A percentile compares a stretch with the other conserved stretches of the same genome.
phyloP scores from a whole-genome alignment of 2,888 invertebrate genomes.

The Brachypterus glaber region DNA sequence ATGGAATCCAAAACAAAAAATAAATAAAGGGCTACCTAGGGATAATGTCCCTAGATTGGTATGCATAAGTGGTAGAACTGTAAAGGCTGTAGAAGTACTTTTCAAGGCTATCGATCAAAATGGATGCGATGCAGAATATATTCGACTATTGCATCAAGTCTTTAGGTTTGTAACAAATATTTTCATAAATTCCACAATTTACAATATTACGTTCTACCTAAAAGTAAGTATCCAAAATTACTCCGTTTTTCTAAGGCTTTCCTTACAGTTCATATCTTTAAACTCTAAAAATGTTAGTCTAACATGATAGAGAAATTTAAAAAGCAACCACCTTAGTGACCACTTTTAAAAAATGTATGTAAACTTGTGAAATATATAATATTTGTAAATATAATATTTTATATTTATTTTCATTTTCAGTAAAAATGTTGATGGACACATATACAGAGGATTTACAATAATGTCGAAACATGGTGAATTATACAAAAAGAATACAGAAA shows the following conservation, averaged over 20 bases:
- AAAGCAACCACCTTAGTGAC: too few relatives aligned
- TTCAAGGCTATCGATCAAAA: constrained; percentile 53
- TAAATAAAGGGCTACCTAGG: constrained; percentile 49
- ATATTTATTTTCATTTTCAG: constrained; percentile 17
- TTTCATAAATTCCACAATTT: too few relatives aligned
- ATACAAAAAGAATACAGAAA: constrained; percentile 15
- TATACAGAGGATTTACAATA: constrained; percentile 67
- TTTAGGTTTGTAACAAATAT: constrained; percentile 25
- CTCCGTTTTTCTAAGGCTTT: constrained; percentile 1
- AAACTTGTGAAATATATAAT: too few relatives aligned
- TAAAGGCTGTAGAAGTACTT: constrained; percentile 59
- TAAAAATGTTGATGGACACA: constrained; percentile 49
- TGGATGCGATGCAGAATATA: constrained; percentile 26
- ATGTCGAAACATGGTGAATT: constrained; percentile 29
- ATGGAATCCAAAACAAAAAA: constrained; percentile 50
- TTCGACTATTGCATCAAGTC: constrained; percentile 28
- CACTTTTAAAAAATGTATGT: too few relatives aligned
- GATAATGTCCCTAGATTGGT: constrained; percentile 66
- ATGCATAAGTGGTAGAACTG: constrained; percentile 68
- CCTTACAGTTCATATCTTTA: neutral
- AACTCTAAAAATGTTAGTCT: neutral
- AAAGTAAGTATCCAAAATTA: too few relatives aligned
- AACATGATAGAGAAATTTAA: too few relatives aligned
- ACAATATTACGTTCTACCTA: too few relatives aligned
- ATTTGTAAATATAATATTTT: too few relatives aligned